Percentiles rank a stretch among this genome's conserved stretches.
Conservation (phyloP, 2,797 vertebrate genomes). For the Parotocinclus haroldoi region DNA sequence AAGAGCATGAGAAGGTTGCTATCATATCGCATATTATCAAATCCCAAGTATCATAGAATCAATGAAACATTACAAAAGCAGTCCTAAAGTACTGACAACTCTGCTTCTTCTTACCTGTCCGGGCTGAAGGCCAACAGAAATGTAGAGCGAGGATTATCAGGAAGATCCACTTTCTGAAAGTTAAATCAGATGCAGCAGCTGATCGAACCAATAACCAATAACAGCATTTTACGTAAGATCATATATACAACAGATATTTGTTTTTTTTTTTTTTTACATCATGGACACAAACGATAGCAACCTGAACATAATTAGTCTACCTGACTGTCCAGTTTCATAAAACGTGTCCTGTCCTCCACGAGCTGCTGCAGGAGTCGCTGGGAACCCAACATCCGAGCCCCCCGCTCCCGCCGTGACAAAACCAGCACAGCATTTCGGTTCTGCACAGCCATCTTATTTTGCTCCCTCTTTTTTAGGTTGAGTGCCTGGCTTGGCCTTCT, state of each 20-base stretch:
- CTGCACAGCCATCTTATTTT: slow-evolving; percentile 74
- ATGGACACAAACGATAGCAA: not conserved
- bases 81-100: not conserved
- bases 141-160: slow-evolving; percentile 97
- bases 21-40: too few species aligned
- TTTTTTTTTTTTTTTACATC: too few species aligned
- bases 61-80: not conserved
- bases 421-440: slow-evolving; percentile 96
- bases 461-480: slow-evolving; percentile 57
- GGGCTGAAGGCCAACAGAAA: slow-evolving; percentile 98
- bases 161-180: slow-evolving; percentile 94
- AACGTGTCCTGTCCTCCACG: slow-evolving; percentile 96
- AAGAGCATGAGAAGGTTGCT: too few species aligned
- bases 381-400: slow-evolving; percentile 84
- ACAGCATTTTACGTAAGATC: not conserved
- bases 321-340: slow-evolving; percentile 99
- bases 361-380: slow-evolving; percentile 93
- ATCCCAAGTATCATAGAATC: too few species aligned
- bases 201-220: slow-evolving; percentile 1
- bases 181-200: slow-evolving; percentile 41
- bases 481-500: slow-evolving; percentile 40
- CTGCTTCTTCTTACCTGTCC: slow-evolving; percentile 78
- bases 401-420: slow-evolving; percentile 88
- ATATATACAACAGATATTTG: not conserved
- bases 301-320: slow-evolving; percentile 57